These are phyloP conservation scores for Hippocampus barbouri DNA, from an alignment of 2,113 vertebrate genomes.

Conservation along the genomic window DNA sequence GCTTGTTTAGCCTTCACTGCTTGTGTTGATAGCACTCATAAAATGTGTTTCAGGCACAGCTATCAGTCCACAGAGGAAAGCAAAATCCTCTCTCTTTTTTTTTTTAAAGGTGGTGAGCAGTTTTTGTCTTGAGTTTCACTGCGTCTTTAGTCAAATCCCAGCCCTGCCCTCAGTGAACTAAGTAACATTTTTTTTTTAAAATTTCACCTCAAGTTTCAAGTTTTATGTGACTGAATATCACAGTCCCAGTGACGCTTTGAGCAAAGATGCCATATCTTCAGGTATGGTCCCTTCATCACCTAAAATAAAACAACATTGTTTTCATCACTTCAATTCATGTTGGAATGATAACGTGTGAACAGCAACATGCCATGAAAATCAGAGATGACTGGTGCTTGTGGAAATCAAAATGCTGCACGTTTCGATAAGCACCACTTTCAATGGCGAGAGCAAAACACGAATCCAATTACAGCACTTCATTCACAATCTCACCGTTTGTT, in stretches of 20 bases:
- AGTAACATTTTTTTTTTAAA: neutral
- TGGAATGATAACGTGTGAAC: neutral
- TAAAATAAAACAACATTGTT: slow-evolving; percentile 53
- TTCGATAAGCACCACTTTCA: neutral
- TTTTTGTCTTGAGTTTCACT: slow-evolving; percentile 35
- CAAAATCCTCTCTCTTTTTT: neutral
- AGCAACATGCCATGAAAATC: neutral
- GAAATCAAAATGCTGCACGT: neutral
- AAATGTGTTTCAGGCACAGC: slow-evolving; percentile 47
- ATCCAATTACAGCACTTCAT: too few species aligned
- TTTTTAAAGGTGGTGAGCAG: slow-evolving; percentile 21
- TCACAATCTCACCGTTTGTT: neutral
- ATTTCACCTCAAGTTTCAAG: neutral
- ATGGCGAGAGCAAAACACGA: neutral
- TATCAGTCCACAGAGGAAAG: slow-evolving; percentile 20
- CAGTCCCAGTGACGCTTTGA: slow-evolving; percentile 90
- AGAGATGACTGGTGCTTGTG: neutral
- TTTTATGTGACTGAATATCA: slow-evolving; percentile 59
- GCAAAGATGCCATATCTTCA: slow-evolving; percentile 88
- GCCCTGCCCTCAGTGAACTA: slow-evolving; percentile 16
- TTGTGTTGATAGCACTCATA: slow-evolving; percentile 14
- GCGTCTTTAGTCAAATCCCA: slow-evolving; percentile 28
- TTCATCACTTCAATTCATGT: neutral
- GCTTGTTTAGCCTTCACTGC: neutral
- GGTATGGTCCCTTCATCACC: slow-evolving; percentile 83